Evolutionary conservation across 1,140 invertebrate species (phyloP), one percentile per base, ranked within the genome.

Genomic region (Calycopis cecrops): DNA sequence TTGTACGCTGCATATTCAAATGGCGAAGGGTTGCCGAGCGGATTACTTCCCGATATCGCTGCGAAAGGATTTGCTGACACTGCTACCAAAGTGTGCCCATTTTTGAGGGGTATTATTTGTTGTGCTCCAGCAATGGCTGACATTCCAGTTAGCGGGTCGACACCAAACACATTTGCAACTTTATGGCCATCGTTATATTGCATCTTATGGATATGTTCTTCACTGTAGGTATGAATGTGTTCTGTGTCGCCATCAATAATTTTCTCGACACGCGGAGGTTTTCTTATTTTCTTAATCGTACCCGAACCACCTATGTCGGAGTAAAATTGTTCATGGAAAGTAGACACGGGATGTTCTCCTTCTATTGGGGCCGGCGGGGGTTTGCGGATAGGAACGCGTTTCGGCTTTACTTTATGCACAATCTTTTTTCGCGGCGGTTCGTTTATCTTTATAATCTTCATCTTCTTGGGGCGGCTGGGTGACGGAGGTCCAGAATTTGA

Each of bases 191-290:
- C 72, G 52, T 87, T 76, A 57, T 73, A 85, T 3, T 86, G 69
- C 40, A 87, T 48, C 62, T 88, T 87, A 59, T 88, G 87, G 53
- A 88, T 81, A 38, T 88, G 87, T 59, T 88, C 87, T 64, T 88
- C 87, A 35, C 76, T 88, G 28, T 87, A 88, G 0, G 82, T 86
- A 53, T 88, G 87, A 60, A 88, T 86, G 53, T 88, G 87, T 66
- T 88, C 87, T 52, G 83, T 86, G 62, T 88, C 76, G 37, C 87
- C 85, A 48, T 88, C 85, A 38, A 88, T 73, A 59, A 86, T 87
- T 73, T 88, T 88, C 70, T 88, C 85, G 40, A 88, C 74, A 48
- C 85, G 69, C 57, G 79, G 85, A 48, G 87, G 85, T 67, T 87
- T 88, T 51, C 67, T 83, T 33, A 84, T 69, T 62, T 80, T 88